Evolutionary conservation across 2,888 invertebrate genomes (phyloP), one percentile per base, ranked within the genome.

Genomic region (Cynaeus angustus): DNA sequence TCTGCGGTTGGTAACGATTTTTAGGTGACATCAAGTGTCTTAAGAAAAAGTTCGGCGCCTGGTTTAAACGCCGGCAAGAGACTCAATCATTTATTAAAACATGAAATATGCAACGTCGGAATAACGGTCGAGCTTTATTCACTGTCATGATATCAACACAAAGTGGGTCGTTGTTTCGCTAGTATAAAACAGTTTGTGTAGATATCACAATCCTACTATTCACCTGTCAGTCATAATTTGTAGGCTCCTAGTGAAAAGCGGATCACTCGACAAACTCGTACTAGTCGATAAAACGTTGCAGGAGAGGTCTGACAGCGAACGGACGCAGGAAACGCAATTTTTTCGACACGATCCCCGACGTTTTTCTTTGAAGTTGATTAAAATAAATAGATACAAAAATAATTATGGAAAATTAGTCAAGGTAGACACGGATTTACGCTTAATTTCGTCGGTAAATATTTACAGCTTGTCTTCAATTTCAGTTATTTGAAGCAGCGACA

Each of bases 181-280:
- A 21, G 33, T n/a, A 53, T 52, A 64, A 53, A 64, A 53, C 52
- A 16, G 52, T 53, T 64, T 53, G 64, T 53, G 26, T 43, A 64
- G 64, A 64, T 52, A 41, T 64, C 52, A 64, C 52, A 64, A 53
- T 64, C 53, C 43, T 10, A n/a, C 64, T 30, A 64, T 64, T 64
- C 38, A 64, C 28, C 52, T 64, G 64, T 64, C 64, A 53, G 43
- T 64, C 53, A 53, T 53, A 53, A 64, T 64, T 64, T 64, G 53
- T 64, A 64, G 52, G 38, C 64, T 52, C 48, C 10, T 14, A 50
- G 61, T 48, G 62, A 50, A 62, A 62, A 62, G 62, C 59, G 14
- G 58, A 58, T 58, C 58, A 45, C 58, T 45, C 43, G 58, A 61
- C 50, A 33, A 59, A 30, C 45, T 45, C 43, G 28, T 56, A 33